Base-by-base conservation (phyloP, 2,888 invertebrate species). In the Aphelenchoides bicaudatus region DNA sequence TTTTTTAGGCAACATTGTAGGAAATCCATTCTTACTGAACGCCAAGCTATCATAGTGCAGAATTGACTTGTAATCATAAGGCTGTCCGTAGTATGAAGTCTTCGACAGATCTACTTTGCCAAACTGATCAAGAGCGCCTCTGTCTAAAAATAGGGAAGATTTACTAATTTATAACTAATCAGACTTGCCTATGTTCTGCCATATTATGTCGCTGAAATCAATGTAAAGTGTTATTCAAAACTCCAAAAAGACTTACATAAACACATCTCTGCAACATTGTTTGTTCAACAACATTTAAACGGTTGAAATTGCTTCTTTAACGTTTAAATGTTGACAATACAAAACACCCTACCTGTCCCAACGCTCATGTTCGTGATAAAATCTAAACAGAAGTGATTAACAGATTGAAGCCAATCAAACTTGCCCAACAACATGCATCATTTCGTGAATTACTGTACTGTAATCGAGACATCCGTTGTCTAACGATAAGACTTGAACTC, bases 141-240 rank as follows among this genome's bases (percentile, higher is more conserved):
- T 58, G 63, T n/a, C n/a, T n/a, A n/a, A n/a, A n/a, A 57, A 27
- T 10, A 10, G 27, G n/a, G 10, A n/a, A n/a, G 10, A 10, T 10
- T 34, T 34, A 10, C 37, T 34, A 10, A n/a, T 34, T n/a, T n/a
- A n/a, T n/a, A n/a, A n/a, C n/a, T n/a, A n/a, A n/a, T n/a, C n/a
- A n/a, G n/a, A n/a, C n/a, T n/a, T n/a, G n/a, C n/a, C 79, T 31
- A 79, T 79, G 57, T 79, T 79, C 51, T 76, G 76, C 79, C 79
- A 79, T 46, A 79, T 74, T 39, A 79, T 79, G 56, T 77, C 74
- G 43, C n/a, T n/a, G n/a, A n/a, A n/a, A n/a, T n/a, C n/a, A n/a
- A n/a, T n/a, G n/a, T n/a, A n/a, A n/a, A n/a, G n/a, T n/a, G n/a
- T n/a, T n/a, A n/a, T n/a, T n/a, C n/a, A n/a, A n/a, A n/a, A n/a